Conservation (phyloP, 2,797 vertebrate genomes). For the Menidia menidia region DNA sequence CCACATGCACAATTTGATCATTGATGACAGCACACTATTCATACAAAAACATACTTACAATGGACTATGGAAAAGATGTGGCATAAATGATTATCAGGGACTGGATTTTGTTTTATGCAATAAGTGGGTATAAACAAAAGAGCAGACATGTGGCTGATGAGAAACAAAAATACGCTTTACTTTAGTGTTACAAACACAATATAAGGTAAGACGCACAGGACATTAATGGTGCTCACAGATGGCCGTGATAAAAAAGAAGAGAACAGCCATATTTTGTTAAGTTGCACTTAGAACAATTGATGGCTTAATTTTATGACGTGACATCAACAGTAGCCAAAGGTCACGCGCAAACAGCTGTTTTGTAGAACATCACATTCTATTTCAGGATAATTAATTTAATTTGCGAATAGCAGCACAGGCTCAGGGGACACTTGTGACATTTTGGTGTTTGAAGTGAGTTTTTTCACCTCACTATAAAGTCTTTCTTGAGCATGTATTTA, state of each 20-base stretch:
- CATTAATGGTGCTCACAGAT: not conserved
- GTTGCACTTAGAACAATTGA: constrained; percentile 47
- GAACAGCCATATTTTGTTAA: constrained; percentile 41
- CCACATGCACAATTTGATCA: too few species aligned
- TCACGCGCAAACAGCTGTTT: constrained; percentile 54
- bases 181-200: too few species aligned
- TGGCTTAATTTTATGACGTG: constrained; percentile 46
- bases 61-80: too few species aligned
- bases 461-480: constrained; percentile 30
- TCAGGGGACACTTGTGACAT: constrained; percentile 45
- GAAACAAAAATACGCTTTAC: too few species aligned
- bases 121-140: too few species aligned
- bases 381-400: constrained; percentile 49
- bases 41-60: too few species aligned
- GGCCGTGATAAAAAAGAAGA: constrained; percentile 30
- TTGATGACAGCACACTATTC: too few species aligned
- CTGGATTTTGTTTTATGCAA: too few species aligned
- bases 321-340: constrained; percentile 53
- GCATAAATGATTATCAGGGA: too few species aligned
- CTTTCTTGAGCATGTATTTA: constrained; percentile 23
- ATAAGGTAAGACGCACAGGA: too few species aligned
- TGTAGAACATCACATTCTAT: constrained; percentile 46
- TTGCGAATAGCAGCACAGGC: constrained; percentile 23
- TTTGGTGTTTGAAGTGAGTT: constrained; percentile 34
- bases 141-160: too few species aligned